phyloP scores from a whole-genome alignment of 2,797 vertebrate species.

The Fratercula arctica region DNA sequence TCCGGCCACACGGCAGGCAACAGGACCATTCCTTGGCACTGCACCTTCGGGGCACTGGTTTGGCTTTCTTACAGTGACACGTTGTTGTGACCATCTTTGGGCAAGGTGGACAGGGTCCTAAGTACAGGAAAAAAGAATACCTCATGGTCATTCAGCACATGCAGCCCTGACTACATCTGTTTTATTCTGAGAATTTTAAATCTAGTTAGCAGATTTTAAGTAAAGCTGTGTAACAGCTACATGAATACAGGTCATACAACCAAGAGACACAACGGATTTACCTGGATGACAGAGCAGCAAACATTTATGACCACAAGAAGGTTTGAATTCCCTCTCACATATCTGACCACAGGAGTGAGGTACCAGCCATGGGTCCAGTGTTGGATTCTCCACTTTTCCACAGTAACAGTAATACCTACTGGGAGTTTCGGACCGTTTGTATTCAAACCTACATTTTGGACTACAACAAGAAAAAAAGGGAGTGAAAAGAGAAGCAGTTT shows the following conservation, averaged over 20 bases:
- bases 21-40: conserved; percentile 93
- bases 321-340: conserved; percentile 89
- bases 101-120: conserved; percentile 95
- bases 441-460: conserved; percentile 94
- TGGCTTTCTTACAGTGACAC: conserved; percentile 90
- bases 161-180: background rate
- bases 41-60: conserved; percentile 88
- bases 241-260: background rate
- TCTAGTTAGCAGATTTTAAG: background rate
- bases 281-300: conserved; percentile 96
- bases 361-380: conserved; percentile 91
- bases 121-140: background rate
- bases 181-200: background rate
- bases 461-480: conserved; percentile 68
- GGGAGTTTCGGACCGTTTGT: conserved; percentile 87
- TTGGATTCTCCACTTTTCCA: conserved; percentile 91
- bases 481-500: background rate
- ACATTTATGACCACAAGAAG: conserved; percentile 92
- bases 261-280: conserved; percentile 58
- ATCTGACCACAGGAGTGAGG: conserved; percentile 95
- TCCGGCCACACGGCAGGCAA: conserved; percentile 78
- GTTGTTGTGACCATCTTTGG: conserved; percentile 93
- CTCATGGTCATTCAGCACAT: background rate
- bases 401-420: conserved; percentile 92
- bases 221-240: background rate